Evolutionary conservation across 2,888 invertebrate species (phyloP), one percentile per base, ranked within the genome.

Genomic region (Eristalis pertinax): DNA sequence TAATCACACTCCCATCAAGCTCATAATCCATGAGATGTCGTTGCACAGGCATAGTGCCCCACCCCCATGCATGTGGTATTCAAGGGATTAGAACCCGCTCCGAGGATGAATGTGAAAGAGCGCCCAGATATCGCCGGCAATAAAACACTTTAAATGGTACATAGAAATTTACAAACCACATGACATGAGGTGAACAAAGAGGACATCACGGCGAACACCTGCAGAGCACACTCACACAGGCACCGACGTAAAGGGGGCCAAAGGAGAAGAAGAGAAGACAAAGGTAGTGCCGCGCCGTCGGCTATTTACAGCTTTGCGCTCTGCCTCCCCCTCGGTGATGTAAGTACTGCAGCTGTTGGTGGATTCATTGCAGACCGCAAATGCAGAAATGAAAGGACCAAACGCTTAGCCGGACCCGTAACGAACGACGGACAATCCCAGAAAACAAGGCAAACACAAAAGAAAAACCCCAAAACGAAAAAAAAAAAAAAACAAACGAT

Each of bases 161-260:
- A 82, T 78, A 78, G 70, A 83, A 83, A 87, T 83, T 83, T 83
- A 69, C 83, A 74, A 83, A 72, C 86, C 86, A n/a, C 86, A 83
- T 41, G 74, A 78, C 82, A 86, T 70, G 86, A 86, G 78, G 86
- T 83, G 75, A 83, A 75, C 86, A 86, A 86, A 83, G 67, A 75
- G 78, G 86, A 86, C 78, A 79, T 79, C 79, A 83, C 67, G 63
- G 72, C 62, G 62, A 78, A 78, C 69, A 67, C 60, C 72, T 60
- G 69, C 60, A 75, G 63, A 63, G 76, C 73, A 68, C 32, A 62
- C 64, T 35, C 43, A 43, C 43, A 15, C 43, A 41, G 1, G 13
- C n/a, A n/a, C 7, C 32, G 38, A 13, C 13, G n/a, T 67, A 76
- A 76, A 80, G 76, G 29, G 29, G n/a, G n/a, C n/a, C 72, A 50